These are phyloP conservation scores for Zelleria hepariella DNA, from an alignment of 2,888 invertebrate species.

Conservation along the genomic window DNA sequence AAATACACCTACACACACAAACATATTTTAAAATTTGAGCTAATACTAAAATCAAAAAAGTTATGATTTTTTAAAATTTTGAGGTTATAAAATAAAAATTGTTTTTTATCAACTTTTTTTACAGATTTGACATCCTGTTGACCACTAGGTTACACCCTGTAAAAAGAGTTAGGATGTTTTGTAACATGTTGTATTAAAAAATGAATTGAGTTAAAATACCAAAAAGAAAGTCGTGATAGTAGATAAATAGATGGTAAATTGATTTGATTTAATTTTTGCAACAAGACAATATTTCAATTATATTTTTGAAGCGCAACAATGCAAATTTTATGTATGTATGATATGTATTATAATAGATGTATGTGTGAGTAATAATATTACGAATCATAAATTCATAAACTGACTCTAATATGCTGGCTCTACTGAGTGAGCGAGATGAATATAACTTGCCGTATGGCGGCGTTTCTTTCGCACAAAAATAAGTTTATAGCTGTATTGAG, in stretches of 20 bases:
- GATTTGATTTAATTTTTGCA: slow-evolving; percentile 22
- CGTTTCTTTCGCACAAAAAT: not conserved
- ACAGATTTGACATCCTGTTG: no score
- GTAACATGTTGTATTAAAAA: no score
- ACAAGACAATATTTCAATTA: slow-evolving; percentile 25
- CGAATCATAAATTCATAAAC: no score
- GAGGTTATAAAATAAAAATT: no score
- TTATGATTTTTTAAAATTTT: no score
- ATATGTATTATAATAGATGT: slow-evolving; percentile 1
- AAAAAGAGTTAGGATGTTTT: no score
- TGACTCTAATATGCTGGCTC: not conserved
- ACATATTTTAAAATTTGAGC: no score
- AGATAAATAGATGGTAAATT: slow-evolving; percentile 5
- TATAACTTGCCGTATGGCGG: not conserved
- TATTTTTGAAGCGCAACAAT: slow-evolving; percentile 58
- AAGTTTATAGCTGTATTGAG: not conserved
- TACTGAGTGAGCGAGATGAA: not conserved
- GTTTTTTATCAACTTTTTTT: no score
- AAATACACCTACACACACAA: no score
- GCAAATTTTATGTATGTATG: slow-evolving; percentile 46
- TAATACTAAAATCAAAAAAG: no score
- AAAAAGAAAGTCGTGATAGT: not conserved
- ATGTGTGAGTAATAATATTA: not conserved
- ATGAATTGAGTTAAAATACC: no score
- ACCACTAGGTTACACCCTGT: no score